Evolutionary conservation across 2,888 invertebrate species (phyloP).

Genomic region (Pemphredon lugubris): DNA sequence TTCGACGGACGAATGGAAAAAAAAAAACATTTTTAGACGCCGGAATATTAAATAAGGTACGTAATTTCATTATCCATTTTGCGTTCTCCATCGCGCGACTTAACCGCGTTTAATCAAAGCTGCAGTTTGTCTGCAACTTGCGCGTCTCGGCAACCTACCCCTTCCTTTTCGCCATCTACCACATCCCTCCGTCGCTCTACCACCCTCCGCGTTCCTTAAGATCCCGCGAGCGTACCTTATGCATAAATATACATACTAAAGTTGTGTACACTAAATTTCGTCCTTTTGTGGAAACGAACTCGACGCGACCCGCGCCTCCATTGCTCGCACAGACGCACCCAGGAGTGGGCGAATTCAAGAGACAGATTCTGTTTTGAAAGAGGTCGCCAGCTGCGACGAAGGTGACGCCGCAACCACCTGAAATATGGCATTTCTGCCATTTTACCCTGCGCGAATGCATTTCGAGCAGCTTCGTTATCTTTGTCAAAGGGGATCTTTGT

Average conservation of each 20-base stretch:
- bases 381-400: conserved; percentile 42
- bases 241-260: conserved; percentile 68
- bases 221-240: conserved; percentile 43
- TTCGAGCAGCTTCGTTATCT: conserved; percentile 61
- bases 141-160: conserved; percentile 14
- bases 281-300: conserved; percentile 58
- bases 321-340: no score
- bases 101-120: conserved; percentile 26
- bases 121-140: conserved; percentile 19
- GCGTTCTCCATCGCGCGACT: conserved; percentile 9
- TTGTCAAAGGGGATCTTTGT: conserved; percentile 45
- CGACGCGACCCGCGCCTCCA: conserved; percentile 32
- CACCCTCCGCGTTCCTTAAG: conserved; percentile 25
- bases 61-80: conserved; percentile 4
- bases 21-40: neutral
- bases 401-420: conserved; percentile 31
- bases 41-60: conserved; percentile 1
- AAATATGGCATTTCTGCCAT: conserved; percentile 58
- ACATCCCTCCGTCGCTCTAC: no score
- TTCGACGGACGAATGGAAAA: neutral
- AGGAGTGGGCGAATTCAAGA: conserved; percentile 11
- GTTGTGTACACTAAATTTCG: conserved; percentile 62
- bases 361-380: conserved; percentile 40
- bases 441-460: conserved; percentile 56
- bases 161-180: no score